Percentiles rank a stretch among this genome's conserved stretches.
These are phyloP conservation scores for Cosmorhoe ocellata DNA, from an alignment of 2,888 invertebrate genomes.

Conservation along the genomic window DNA sequence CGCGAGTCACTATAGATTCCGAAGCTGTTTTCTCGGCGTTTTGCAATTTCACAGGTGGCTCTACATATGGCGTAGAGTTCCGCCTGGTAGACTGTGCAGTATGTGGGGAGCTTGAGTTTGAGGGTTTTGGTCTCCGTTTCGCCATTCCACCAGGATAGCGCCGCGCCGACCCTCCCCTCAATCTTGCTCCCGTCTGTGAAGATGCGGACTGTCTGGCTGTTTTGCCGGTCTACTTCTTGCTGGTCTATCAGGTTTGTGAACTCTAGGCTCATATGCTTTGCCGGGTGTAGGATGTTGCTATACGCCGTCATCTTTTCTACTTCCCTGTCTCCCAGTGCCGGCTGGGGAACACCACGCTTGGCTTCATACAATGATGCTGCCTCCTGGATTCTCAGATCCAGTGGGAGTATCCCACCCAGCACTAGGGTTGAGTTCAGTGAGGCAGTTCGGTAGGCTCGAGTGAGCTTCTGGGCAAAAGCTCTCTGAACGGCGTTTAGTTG, in stretches of 20 bases:
- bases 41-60: neutral
- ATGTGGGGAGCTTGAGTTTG: neutral
- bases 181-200: constrained; percentile 8
- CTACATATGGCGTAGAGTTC: no score
- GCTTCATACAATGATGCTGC: no score
- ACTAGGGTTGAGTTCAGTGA: no score
- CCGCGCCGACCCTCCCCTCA: no score
- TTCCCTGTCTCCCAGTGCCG: neutral
- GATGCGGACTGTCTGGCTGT: neutral
- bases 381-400: no score
- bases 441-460: no score
- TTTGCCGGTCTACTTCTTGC: neutral
- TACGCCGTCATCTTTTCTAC: neutral
- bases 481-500: no score
- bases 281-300: neutral
- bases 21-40: neutral
- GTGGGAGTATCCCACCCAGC: no score
- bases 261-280: neutral
- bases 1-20: neutral
- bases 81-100: constrained; percentile 8
- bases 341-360: neutral
- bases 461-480: no score
- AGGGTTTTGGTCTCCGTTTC: no score
- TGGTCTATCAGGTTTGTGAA: constrained; percentile 1
- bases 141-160: no score